Percentiles rank a stretch among this genome's conserved stretches.
Conservation (phyloP, 2,888 invertebrate genomes). For the Capitulum mitella region DNA sequence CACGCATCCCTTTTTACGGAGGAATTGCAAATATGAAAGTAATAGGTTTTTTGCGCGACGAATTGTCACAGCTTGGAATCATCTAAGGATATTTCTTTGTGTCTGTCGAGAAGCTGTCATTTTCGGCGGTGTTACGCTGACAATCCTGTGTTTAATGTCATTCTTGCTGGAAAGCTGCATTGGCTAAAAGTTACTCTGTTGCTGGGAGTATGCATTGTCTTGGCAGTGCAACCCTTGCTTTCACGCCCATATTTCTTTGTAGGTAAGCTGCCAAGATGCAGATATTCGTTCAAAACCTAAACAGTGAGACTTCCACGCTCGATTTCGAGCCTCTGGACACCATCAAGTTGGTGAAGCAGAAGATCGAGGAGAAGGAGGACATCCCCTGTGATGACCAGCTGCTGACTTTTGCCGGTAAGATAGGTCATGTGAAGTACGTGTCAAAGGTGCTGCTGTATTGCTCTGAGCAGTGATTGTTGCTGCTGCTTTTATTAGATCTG, state of each 20-base stretch:
- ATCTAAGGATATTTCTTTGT: neutral
- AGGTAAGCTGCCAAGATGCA: conserved; percentile 29
- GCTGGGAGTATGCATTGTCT: neutral
- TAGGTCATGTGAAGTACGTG: too few species aligned
- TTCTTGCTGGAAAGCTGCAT: neutral
- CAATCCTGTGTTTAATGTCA: too few species aligned
- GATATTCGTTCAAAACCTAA: conserved; percentile 44
- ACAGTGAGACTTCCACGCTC: conserved; percentile 46
- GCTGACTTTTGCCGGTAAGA: neutral
- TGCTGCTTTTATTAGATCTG: too few species aligned
- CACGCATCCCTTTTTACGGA: too few species aligned
- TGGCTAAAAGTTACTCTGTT: neutral
- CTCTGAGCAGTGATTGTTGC: too few species aligned
- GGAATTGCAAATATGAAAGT: too few species aligned
- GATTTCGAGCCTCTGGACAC: conserved; percentile 32
- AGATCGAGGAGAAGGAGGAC: conserved; percentile 33
- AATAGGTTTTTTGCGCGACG: too few species aligned
- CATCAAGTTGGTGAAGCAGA: conserved; percentile 31
- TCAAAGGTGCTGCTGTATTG: too few species aligned
- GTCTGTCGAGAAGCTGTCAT: too few species aligned
- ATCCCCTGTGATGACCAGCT: neutral
- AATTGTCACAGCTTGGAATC: too few species aligned
- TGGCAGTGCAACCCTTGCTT: too few species aligned
- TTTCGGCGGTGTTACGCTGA: too few species aligned
- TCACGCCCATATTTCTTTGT: neutral